Evolutionary conservation across 2,888 invertebrate genomes (phyloP).

Genomic region (Cosmia trapezina): DNA sequence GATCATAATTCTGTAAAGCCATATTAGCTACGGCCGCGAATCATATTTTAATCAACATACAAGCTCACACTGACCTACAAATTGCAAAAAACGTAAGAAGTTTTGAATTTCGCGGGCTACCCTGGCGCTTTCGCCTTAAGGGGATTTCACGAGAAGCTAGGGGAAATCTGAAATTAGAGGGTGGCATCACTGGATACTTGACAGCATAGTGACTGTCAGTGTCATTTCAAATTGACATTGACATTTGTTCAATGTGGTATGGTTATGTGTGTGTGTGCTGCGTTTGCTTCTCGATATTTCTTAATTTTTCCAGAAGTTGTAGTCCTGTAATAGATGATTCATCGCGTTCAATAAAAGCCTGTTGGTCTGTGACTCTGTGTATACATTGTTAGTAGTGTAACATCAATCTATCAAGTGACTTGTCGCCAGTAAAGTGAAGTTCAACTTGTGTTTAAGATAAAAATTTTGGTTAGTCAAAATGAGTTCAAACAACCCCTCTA

Average conservation of each 20-base stretch:
- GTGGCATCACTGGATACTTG: constrained; percentile 9
- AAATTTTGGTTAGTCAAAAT: constrained; percentile 66
- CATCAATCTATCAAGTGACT: constrained; percentile 6
- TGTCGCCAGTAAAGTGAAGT: constrained; percentile 13
- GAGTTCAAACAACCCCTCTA: constrained; percentile 76
- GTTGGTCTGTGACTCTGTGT: constrained; percentile 10
- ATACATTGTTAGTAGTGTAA: constrained; percentile 10
- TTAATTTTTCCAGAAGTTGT: constrained; percentile 44
- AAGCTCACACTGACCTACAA: no score
- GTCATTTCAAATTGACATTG: constrained; percentile 18
- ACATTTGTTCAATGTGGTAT: constrained; percentile 18
- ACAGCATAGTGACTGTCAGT: not conserved
- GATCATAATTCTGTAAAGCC: no score
- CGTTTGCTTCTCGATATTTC: constrained; percentile 34
- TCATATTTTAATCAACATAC: no score
- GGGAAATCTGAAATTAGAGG: not conserved
- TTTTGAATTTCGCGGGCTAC: no score
- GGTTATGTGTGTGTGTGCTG: not conserved
- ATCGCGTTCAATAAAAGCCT: constrained; percentile 33
- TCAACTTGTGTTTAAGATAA: constrained; percentile 1
- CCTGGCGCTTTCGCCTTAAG: no score
- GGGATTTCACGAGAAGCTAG: not conserved
- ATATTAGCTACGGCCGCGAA: no score
- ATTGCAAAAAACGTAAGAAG: no score
- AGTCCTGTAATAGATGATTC: constrained; percentile 28